Evolutionary conservation across 2,113 vertebrate genomes (phyloP).

Genomic region (Tiliqua scincoides): DNA sequence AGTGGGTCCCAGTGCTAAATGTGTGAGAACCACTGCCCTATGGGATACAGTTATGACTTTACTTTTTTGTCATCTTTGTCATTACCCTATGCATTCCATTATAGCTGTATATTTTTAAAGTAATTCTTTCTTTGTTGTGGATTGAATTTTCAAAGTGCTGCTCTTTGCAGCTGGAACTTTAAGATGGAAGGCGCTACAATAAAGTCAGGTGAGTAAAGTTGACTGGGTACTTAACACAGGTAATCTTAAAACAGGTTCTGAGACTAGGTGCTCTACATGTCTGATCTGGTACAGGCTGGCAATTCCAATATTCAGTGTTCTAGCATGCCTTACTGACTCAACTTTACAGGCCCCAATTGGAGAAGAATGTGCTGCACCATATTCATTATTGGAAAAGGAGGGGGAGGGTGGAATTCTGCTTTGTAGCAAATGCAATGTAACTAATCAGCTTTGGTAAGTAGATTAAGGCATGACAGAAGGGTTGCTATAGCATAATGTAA

Average conservation of each 20-base stretch:
- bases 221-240: not conserved
- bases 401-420: constrained; percentile 6
- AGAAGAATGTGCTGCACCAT: constrained; percentile 25
- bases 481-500: constrained; percentile 22
- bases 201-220: not conserved
- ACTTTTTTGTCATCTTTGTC: not conserved
- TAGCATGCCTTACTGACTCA: constrained; percentile 14
- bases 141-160: not conserved
- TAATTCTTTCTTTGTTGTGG: not conserved
- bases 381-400: constrained; percentile 38
- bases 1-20: too few relatives aligned
- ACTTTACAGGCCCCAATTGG: constrained; percentile 3
- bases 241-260: not conserved
- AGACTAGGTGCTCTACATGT: not conserved
- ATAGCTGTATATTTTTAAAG: too few relatives aligned
- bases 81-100: too few relatives aligned
- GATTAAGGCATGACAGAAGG: constrained; percentile 41
- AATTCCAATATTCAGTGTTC: constrained; percentile 11
- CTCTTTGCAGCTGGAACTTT: not conserved
- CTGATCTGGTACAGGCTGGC: constrained; percentile 2
- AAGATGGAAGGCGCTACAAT: not conserved
- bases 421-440: constrained; percentile 15
- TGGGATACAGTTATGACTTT: not conserved
- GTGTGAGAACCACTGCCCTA: too few relatives aligned
- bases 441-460: constrained; percentile 44